Base-by-base conservation (phyloP, 1,140 invertebrate species). In the Contarinia nasturtii region DNA sequence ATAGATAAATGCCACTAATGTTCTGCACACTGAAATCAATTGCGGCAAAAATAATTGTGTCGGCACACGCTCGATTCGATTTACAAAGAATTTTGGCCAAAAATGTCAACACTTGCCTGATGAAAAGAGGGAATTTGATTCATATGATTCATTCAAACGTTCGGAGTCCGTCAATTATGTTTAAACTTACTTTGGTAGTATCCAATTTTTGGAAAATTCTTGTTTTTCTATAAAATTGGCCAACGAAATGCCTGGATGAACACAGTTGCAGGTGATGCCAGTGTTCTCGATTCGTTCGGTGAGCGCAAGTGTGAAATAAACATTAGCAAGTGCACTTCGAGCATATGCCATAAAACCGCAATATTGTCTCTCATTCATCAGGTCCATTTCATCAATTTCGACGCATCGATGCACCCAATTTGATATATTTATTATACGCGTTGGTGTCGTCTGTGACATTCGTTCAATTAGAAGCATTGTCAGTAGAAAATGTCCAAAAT, bases 401-500 rank as follows among this genome's bases (percentile, higher is more conserved):
- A 76, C 79, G 41, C 56, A 51, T 45, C 61, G 61, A 62, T 82
- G 75, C n/a, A 72, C 67, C 18, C 71, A 53, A 1, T 80, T 82
- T 1, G 80, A 76, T 2, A 84, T 73, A 52, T 75, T 81, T 11
- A 86, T 62, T 38, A 86, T 77, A 40, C 80, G 66, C 53, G 67
- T 69, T 1, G 78, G 74, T 8, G 69, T 60, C 1, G 77, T 64
- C 18, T 54, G 54, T 47, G 58, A 66, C 21, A 82, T 65, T 54
- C 74, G 64, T 46, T 73, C 73, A 41, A 86, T 56, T 2, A 88
- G 59, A 33, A 87, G 58, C 51, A 69, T 66, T 0, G 82, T 86
- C 1, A 87, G 62, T 2, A 85, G 61, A 61, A 85, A 86, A 47
- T 81, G 77, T 2, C 79, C 77, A 33, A 80, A 65, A 57, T 79